Evolutionary conservation across 2,888 invertebrate species (phyloP), one percentile per base, ranked within the genome.

Genomic region (Drosophila affinis): DNA sequence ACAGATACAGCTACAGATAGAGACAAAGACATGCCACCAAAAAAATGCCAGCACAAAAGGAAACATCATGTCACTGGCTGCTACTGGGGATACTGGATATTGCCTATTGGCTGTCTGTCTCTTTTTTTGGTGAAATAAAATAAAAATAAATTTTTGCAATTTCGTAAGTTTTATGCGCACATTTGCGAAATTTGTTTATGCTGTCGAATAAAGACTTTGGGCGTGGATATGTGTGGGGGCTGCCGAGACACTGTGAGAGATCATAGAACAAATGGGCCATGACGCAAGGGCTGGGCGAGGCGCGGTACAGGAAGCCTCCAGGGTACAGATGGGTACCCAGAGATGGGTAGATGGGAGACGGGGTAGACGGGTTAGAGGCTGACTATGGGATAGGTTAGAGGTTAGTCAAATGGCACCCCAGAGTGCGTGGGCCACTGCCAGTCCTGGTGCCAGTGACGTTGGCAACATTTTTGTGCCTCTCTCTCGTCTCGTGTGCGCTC

Each of bases 121-220:
- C 46, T 62, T 49, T 54, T 53, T 54, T 51, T 47, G 52, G 61
- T 45, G 65, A 60, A 78, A 74, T 73, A 65, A 87, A 87, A 88
- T 76, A 79, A 65, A 87, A 87, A 88, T 76, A 79, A 72, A 78
- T 78, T 82, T 69, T 81, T 79, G 87, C 85, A 79, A 84, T 87
- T 85, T 84, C 72, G 82, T 79, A 84, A 81, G 87, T 85, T 85
- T 85, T 87, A 87, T 85, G 85, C 73, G 78, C 60, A 79, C 75
- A 87, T 85, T 87, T 70, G 79, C 79, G 61, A 86, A 88, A 81
- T 88, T 77, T 87, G 81, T 64, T 72, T 83, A 75, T 79, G 77
- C 80, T 69, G 58, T 21, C 53, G 24, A 49, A 46, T 18, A 12
- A 9, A 34, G 62, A 32, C 47, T 47, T 47, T 47, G 14, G 17